Percentiles rank a stretch among this genome's conserved stretches.
These are phyloP conservation scores for Cygnus olor DNA, from an alignment of 2,797 vertebrate species.

Conservation along the genomic window DNA sequence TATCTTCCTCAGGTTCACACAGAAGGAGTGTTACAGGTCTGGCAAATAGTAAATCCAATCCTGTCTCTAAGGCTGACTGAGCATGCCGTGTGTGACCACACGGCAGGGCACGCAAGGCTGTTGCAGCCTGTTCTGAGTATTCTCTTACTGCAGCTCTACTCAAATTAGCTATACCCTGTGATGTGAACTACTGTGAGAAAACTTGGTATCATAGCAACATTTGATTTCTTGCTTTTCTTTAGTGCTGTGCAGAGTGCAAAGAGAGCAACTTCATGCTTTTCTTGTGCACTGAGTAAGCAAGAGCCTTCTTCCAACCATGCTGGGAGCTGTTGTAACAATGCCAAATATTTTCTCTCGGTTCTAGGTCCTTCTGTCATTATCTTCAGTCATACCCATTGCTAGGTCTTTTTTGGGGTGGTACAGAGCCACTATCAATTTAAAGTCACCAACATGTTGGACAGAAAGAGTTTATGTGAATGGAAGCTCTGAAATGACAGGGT, in stretches of 20 bases:
- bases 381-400: not conserved
- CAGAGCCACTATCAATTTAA: accelerated
- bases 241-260: not conserved
- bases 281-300: not conserved
- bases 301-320: not conserved
- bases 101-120: not conserved
- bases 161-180: not conserved
- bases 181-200: accelerated
- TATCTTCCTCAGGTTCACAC: not conserved
- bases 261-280: not conserved
- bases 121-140: accelerated
- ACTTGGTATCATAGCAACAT: accelerated
- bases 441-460: not conserved
- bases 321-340: accelerated
- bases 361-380: not conserved
- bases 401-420: not conserved
- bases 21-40: not conserved
- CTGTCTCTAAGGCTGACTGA: not conserved
- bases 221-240: not conserved
- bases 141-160: accelerated
- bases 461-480: accelerated
- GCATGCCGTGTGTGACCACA: accelerated
- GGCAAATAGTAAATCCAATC: accelerated
- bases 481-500: accelerated
- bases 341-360: not conserved